Evolutionary conservation across 2,888 invertebrate genomes (phyloP).

Genomic region (Hypercompe scribonia): DNA sequence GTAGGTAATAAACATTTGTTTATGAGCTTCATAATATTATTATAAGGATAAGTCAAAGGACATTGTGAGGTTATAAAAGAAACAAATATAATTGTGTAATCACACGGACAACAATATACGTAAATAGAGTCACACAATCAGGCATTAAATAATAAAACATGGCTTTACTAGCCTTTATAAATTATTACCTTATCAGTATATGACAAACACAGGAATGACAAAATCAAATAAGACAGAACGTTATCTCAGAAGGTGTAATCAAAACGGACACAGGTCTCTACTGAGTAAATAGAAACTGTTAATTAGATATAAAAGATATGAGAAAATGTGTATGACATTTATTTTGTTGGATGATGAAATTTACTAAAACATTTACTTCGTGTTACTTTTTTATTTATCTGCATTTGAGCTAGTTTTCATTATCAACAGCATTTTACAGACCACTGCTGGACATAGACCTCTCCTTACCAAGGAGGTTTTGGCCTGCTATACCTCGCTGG

Average conservation of each 20-base stretch:
- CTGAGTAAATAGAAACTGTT: constrained; percentile 53
- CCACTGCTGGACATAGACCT: too few relatives aligned
- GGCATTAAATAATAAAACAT: constrained; percentile 80
- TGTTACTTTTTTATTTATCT: neutral
- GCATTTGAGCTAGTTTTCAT: too few relatives aligned
- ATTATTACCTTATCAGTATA: constrained; percentile 73
- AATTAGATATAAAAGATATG: constrained; percentile 43
- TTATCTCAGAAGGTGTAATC: constrained; percentile 76
- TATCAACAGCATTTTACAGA: too few relatives aligned
- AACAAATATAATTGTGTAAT: constrained; percentile 67
- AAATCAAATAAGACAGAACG: constrained; percentile 77
- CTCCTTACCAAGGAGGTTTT: too few relatives aligned
- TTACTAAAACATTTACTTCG: neutral
- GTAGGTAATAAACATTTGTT: constrained; percentile 53
- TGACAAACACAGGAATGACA: constrained; percentile 73
- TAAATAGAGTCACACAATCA: constrained; percentile 75
- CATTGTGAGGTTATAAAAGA: constrained; percentile 59
- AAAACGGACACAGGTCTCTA: constrained; percentile 77
- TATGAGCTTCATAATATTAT: constrained; percentile 56
- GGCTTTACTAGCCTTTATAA: constrained; percentile 81
- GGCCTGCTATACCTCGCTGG: too few relatives aligned
- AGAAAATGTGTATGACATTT: constrained; percentile 29
- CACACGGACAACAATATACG: constrained; percentile 65
- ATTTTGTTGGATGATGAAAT: constrained; percentile 21
- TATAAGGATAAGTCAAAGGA: constrained; percentile 65